Conservation (phyloP, 1,140 invertebrate genomes). For the Scaptomyza graminum region DNA sequence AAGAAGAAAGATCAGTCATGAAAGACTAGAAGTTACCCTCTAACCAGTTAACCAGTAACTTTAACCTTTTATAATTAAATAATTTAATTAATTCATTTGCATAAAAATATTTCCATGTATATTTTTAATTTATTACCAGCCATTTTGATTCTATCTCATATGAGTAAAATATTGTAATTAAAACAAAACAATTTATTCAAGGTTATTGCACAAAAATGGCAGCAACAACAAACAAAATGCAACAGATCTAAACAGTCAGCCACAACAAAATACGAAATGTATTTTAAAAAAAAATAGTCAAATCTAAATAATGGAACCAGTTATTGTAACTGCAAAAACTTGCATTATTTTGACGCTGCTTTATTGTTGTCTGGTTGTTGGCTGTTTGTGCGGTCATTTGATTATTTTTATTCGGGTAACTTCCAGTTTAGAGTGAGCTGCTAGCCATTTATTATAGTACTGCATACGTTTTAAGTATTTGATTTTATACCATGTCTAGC, state of each 20-base stretch:
- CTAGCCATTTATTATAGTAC: slow-evolving; percentile 48
- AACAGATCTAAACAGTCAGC: slow-evolving; percentile 35
- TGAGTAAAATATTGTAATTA: slow-evolving; percentile 65
- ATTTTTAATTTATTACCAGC: no score
- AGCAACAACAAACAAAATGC: slow-evolving; percentile 27
- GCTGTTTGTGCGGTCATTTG: slow-evolving; percentile 61
- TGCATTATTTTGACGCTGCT: slow-evolving; percentile 34
- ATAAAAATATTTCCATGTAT: background rate
- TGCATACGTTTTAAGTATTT: slow-evolving; percentile 37
- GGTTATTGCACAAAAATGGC: slow-evolving; percentile 60
- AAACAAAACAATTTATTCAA: slow-evolving; percentile 48
- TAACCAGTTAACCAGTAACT: no score
- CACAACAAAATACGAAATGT: slow-evolving; percentile 38
- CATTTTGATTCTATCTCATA: slow-evolving; percentile 41
- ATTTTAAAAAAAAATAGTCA: slow-evolving; percentile 25
- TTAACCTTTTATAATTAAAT: no score
- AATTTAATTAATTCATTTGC: background rate
- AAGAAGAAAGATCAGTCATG: background rate
- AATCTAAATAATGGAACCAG: slow-evolving; percentile 70
- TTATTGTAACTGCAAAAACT: slow-evolving; percentile 68
- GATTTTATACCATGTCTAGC: slow-evolving; percentile 18
- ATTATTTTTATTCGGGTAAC: slow-evolving; percentile 73
- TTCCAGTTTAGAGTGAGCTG: slow-evolving; percentile 66
- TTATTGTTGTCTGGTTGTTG: slow-evolving; percentile 14
- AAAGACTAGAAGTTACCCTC: background rate